phyloP scores from a whole-genome alignment of 2,888 invertebrate species.

The Prenolepis imparis region DNA sequence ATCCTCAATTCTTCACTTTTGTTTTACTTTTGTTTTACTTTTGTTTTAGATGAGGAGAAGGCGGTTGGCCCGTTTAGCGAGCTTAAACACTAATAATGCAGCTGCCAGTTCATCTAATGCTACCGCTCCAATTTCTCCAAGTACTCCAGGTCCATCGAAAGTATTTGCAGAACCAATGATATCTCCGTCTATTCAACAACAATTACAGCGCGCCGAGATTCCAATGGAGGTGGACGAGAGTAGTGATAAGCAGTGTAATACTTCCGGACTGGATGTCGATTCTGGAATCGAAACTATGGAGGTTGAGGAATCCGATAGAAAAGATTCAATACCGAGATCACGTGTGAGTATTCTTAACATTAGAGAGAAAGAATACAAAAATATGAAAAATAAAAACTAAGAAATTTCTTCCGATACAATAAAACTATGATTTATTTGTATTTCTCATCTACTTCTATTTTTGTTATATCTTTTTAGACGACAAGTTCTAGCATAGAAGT shows the following conservation, averaged over 20 bases:
- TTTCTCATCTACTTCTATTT: neutral
- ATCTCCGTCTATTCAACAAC: conserved; percentile 80
- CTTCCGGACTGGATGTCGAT: conserved; percentile 89
- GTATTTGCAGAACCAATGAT: conserved; percentile 74
- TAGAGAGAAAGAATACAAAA: neutral
- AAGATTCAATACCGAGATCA: conserved; percentile 82
- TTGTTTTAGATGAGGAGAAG: conserved; percentile 90
- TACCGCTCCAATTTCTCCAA: conserved; percentile 86
- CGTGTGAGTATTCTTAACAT: conserved; percentile 74
- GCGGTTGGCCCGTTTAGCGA: conserved; percentile 91
- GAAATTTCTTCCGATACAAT: too few relatives aligned
- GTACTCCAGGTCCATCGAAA: conserved; percentile 84
- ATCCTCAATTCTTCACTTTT: neutral
- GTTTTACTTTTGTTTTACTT: conserved; percentile 28
- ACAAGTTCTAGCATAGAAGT: conserved; percentile 87
- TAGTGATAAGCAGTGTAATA: conserved; percentile 86
- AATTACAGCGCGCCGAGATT: conserved; percentile 74
- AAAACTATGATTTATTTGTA: neutral
- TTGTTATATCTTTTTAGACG: conserved; percentile 76
- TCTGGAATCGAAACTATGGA: conserved; percentile 93
- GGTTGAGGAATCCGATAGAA: conserved; percentile 87
- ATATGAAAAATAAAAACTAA: neutral
- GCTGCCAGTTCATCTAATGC: conserved; percentile 83
- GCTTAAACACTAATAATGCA: conserved; percentile 87
- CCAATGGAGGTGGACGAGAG: conserved; percentile 89